Evolutionary conservation across 92 coral and sea anemone species (phyloP).

Genomic region (Phymanthus crucifer): DNA sequence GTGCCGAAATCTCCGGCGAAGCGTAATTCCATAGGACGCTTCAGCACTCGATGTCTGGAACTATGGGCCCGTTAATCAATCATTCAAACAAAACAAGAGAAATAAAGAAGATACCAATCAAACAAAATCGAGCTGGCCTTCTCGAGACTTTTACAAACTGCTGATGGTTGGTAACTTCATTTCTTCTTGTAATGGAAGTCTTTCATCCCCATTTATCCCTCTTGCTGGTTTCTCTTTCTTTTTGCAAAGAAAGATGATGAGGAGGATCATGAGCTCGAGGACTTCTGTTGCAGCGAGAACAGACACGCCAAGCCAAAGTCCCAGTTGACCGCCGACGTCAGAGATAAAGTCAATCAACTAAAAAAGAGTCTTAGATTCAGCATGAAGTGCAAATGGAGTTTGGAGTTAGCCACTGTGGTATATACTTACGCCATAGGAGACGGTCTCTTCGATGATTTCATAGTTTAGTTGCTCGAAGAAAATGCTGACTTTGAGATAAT

Average conservation of each 20-base stretch:
- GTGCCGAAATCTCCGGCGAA: too few species aligned
- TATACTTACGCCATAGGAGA: conserved; percentile 51
- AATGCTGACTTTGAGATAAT: conserved; percentile 37
- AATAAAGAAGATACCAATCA: background rate
- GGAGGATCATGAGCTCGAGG: background rate
- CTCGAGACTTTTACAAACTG: background rate
- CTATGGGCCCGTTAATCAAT: too few species aligned
- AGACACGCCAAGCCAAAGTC: background rate
- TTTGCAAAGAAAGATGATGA: background rate
- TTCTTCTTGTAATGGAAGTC: background rate
- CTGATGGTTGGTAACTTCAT: background rate
- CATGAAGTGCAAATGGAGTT: background rate
- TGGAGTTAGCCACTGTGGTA: background rate
- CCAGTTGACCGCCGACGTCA: background rate
- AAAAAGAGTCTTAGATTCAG: background rate
- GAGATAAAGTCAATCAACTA: background rate
- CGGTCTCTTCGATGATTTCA: conserved; percentile 44
- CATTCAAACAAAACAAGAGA: background rate
- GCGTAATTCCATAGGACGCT: too few species aligned
- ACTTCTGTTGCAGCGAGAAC: conserved; percentile 4
- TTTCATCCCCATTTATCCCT: background rate
- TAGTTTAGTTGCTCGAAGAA: conserved; percentile 56
- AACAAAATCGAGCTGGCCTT: background rate
- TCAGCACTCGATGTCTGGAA: too few species aligned
- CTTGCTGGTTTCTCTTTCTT: background rate